Evolutionary conservation across 2,113 vertebrate species (phyloP).

Genomic region (Burhinus bistriatus): DNA sequence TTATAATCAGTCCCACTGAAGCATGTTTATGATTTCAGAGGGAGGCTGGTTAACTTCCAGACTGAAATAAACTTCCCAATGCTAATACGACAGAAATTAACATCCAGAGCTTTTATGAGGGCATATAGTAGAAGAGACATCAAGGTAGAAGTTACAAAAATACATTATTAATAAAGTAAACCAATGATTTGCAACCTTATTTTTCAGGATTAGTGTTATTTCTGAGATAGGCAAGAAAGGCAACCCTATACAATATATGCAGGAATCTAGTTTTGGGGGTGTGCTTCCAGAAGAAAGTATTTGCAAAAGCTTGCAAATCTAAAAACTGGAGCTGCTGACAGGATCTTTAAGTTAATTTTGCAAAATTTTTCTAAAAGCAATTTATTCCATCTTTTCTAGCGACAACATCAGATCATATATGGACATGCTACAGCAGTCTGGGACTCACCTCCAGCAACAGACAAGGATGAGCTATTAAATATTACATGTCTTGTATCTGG

Average conservation of each 20-base stretch:
- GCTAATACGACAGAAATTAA: neutral
- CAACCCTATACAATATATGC: neutral
- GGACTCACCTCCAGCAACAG: neutral
- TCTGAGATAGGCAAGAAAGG: neutral
- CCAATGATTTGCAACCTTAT: neutral
- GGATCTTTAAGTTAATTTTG: neutral
- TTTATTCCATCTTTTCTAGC: slow-evolving; percentile 35
- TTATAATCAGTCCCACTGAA: neutral
- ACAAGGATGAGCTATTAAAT: neutral
- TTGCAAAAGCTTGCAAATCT: neutral
- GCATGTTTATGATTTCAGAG: neutral
- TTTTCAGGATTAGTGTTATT: neutral
- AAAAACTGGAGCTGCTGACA: neutral
- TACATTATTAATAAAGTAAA: neutral
- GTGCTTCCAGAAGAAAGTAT: neutral
- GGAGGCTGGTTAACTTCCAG: neutral
- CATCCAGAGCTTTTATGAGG: neutral
- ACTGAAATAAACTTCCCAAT: neutral
- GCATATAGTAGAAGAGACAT: neutral
- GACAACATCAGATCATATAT: neutral
- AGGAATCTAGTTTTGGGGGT: neutral
- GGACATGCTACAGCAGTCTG: slow-evolving; percentile 11
- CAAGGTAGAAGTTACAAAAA: neutral
- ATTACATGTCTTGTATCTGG: rapidly evolving
- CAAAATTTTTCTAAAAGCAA: neutral